Base-by-base conservation (phyloP, 2,888 invertebrate genomes). In the Eustalomyia histrio region DNA sequence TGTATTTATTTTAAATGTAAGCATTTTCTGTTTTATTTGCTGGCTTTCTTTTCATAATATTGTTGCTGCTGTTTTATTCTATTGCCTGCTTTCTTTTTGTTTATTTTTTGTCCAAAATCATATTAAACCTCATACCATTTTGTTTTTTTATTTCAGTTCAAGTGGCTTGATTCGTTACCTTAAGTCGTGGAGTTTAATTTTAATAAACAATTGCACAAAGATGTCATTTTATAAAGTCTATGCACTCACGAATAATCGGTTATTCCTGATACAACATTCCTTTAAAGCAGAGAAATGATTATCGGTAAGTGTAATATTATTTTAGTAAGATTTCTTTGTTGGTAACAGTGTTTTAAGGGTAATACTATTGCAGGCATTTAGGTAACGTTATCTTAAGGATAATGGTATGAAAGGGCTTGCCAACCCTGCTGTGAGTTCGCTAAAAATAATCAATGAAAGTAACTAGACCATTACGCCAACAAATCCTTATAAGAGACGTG, bases 171-270 rank as follows among this genome's bases (percentile, higher is more conserved):
- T 63, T 43, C 29, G 57, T 72, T 67, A 57, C 65, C 67, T 58
- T 50, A 65, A 80, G 79, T 71, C 79, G 61, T 80, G 61, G 50
- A 60, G 50, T 75, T 75, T 79, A 74, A 75, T 75, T 80, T 80
- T 71, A 71, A 79, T 79, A 69, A 74, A 67, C 55, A 67, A 75
- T 75, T 61, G 52, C 43, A 12, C 29, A 52, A 43, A 58, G 24
- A 10, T 57, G 52, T 65, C 39, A 58, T 65, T 50, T 29, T 65
- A 1, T 58, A 10, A 0, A 14, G 33, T 39, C 1, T 6, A 53
- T 9, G 3, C 18, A 21, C 0, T 14, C 12, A 16, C 52, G 16
- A 55, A 33, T 57, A 57, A 57, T 21, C 29, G 24, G 18, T 52
- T 52, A 52, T 16, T 18, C 8, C 52, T 18, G 7, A 29, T 6